These are phyloP conservation scores for Mycalesis mineus DNA, from an alignment of 2,888 invertebrate genomes.

Conservation along the genomic window DNA sequence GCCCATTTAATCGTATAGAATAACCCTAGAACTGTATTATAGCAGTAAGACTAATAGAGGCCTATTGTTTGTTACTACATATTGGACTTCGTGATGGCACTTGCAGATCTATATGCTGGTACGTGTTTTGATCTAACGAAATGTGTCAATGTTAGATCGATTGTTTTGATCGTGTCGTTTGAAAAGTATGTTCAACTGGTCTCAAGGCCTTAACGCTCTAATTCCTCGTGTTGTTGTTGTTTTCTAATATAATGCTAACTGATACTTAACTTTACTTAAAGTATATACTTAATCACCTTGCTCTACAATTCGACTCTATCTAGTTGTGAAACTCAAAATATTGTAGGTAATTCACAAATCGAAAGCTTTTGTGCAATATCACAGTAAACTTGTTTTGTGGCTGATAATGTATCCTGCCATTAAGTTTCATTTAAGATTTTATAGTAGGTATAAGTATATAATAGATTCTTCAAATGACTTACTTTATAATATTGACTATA, in stretches of 20 bases:
- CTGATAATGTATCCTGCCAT: background rate
- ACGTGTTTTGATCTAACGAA: slow-evolving; percentile 45
- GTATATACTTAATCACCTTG: background rate
- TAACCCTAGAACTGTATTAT: slow-evolving; percentile 58
- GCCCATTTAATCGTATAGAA: slow-evolving; percentile 64
- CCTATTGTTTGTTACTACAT: slow-evolving; percentile 44
- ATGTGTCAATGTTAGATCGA: slow-evolving; percentile 31
- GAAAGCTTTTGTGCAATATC: slow-evolving; percentile 2
- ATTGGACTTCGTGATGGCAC: slow-evolving; percentile 63
- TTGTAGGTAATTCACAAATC: background rate
- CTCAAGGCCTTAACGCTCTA: slow-evolving; percentile 59
- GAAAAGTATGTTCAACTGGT: slow-evolving; percentile 45
- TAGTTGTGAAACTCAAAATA: background rate
- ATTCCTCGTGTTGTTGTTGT: slow-evolving; percentile 41
- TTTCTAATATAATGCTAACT: slow-evolving; percentile 25
- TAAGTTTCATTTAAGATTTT: background rate
- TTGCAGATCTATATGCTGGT: slow-evolving; percentile 71
- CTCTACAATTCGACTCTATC: slow-evolving; percentile 2
- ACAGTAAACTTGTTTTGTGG: background rate
- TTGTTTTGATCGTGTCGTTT: slow-evolving; percentile 47
- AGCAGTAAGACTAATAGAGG: slow-evolving; percentile 55
- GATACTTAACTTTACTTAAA: background rate
- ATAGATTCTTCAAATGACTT: background rate
- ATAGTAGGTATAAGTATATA: too few relatives aligned
- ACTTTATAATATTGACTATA: background rate